These are phyloP conservation scores for Batillaria attramentaria DNA, from an alignment of 1,140 invertebrate genomes.

Conservation along the genomic window DNA sequence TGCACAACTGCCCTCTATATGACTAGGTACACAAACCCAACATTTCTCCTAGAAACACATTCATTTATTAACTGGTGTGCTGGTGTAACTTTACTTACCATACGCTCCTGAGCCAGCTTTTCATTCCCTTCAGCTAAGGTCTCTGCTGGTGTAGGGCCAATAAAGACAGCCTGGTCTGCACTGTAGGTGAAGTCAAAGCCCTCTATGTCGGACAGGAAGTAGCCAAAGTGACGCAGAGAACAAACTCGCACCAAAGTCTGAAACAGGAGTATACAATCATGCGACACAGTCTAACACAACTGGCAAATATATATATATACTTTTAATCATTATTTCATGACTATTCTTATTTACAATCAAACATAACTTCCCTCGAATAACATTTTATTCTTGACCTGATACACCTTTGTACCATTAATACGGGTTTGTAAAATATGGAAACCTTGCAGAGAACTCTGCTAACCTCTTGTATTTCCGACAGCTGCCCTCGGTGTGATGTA, in stretches of 20 bases:
- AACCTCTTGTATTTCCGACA: slow-evolving; percentile 64
- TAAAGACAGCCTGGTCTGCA: slow-evolving; percentile 61
- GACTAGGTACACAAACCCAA: background rate
- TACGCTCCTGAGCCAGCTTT: slow-evolving; percentile 62
- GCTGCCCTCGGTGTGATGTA: slow-evolving; percentile 51
- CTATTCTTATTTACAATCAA: no score
- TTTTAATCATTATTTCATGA: no score
- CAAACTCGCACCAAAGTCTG: slow-evolving; percentile 68
- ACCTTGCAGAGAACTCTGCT: no score
- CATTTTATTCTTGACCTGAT: background rate
- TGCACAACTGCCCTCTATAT: background rate
- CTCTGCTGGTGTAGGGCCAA: slow-evolving; percentile 59
- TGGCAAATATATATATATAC: no score
- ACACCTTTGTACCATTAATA: background rate
- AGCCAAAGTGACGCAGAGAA: slow-evolving; percentile 69
- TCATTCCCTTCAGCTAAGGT: slow-evolving; percentile 44
- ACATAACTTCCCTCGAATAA: background rate
- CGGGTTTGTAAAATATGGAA: no score
- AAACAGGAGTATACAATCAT: background rate
- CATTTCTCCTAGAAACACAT: background rate
- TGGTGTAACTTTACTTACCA: slow-evolving; percentile 64
- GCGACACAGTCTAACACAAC: no score
- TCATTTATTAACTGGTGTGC: background rate
- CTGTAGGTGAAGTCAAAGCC: slow-evolving; percentile 63
- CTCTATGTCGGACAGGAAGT: slow-evolving; percentile 62